Evolutionary conservation across 2,113 vertebrate species (phyloP).

Genomic region (Clarias batrachus): DNA sequence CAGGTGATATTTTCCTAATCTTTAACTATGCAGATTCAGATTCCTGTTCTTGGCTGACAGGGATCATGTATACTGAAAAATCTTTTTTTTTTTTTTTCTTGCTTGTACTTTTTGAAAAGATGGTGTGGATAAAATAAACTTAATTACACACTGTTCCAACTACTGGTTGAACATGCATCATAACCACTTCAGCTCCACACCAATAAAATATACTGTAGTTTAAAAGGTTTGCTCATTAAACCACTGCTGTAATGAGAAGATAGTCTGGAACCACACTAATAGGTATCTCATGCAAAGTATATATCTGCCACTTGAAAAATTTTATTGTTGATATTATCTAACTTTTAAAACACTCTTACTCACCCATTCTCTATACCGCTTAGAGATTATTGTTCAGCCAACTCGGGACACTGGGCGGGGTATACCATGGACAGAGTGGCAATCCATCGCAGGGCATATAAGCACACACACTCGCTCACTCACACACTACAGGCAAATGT

Average conservation of each 20-base stretch:
- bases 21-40: background rate
- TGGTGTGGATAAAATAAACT: background rate
- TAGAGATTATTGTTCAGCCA: too few species aligned
- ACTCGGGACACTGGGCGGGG: too few species aligned
- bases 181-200: background rate
- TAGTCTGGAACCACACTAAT: background rate
- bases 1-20: background rate
- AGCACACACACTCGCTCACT: too few species aligned
- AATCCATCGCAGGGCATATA: too few species aligned
- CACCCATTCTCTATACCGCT: too few species aligned
- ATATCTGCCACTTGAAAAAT: background rate
- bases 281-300: background rate
- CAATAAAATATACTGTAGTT: background rate
- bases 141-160: background rate
- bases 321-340: background rate
- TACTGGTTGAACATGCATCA: background rate
- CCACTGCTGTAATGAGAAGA: background rate
- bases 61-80: background rate
- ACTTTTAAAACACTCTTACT: background rate
- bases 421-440: too few species aligned
- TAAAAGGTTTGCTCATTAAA: background rate
- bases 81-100: too few species aligned
- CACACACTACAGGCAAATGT: too few species aligned
- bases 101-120: background rate
- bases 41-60: background rate